Evolutionary conservation across 2,797 vertebrate genomes (phyloP), one percentile per base, ranked within the genome.

Genomic region (Cirrhinus molitorella): DNA sequence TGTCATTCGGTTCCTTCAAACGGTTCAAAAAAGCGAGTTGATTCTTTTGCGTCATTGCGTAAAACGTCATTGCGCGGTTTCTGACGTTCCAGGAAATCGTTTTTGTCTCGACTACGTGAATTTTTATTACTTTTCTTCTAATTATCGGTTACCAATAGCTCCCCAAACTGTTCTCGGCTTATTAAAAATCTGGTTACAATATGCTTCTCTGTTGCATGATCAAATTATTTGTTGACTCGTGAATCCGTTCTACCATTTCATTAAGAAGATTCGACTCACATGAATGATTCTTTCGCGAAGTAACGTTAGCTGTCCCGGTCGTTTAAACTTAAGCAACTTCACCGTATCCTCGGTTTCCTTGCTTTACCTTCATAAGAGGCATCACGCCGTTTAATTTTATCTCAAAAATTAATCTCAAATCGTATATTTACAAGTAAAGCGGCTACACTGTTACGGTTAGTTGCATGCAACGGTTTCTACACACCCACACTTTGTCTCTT

Each of bases 381-480:
- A 12, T 14, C 4, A 76, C 9, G 14, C 45, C 11, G 23, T 14
- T 51, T 51, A 17, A 23, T 66, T 67, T 55, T 12, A 79, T 34
- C 13, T 37, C 12, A 51, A 23, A n/a, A 6, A 51, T 19, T 43
- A 12, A 0, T 17, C 16, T 23, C 21, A n/a, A n/a, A n/a, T n/a
- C n/a, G n/a, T n/a, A n/a, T n/a, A n/a, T n/a, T n/a, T n/a, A 16
- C 12, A 14, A 1, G 2, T 59, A 13, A n/a, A 59, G 23, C 37
- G 34, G 34, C 34, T 25, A 12, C 8, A 77, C 75, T 21, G 74
- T 21, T 53, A 19, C 49, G 21, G 19, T 37, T 12, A 55, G 10
- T 53, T 66, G 21, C 63, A 55, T n/a, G 31, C 47, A 79, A 28
- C 65, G 34, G 34, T 80, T 80, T 57, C 31, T 43, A 34, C 16